A percentile compares a stretch with the other conserved stretches of the same genome.
Evolutionary conservation across 92 coral and sea anemone genomes (phyloP).

Genomic region (Bergia puertoricense): DNA sequence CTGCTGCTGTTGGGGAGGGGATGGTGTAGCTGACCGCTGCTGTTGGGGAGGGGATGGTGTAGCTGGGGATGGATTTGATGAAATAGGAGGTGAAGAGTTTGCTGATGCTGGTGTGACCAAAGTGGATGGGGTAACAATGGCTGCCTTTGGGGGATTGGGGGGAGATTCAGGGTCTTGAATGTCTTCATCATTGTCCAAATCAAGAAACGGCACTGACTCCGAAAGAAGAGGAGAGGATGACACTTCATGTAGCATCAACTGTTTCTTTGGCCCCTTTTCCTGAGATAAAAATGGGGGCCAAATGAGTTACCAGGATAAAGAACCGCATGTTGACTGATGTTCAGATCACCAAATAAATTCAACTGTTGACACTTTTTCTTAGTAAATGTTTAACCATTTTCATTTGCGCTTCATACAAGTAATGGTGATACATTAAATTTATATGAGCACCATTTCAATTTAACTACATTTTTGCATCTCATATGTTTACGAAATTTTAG

Average conservation of each 20-base stretch:
- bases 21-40: neutral
- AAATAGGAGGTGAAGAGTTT: neutral
- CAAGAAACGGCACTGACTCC: neutral
- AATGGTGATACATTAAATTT: neutral
- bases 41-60: constrained; percentile 16
- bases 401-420: neutral
- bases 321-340: neutral
- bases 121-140: constrained; percentile 2
- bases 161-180: neutral
- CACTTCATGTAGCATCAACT: neutral
- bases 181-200: neutral
- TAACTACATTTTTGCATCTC: neutral
- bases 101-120: neutral
- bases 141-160: constrained; percentile 5
- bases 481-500: neutral
- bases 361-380: neutral
- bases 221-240: neutral
- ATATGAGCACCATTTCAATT: constrained; percentile 6
- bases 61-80: neutral
- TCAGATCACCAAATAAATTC: constrained; percentile 7
- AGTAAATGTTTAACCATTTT: neutral
- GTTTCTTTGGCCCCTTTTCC: constrained; percentile 14
- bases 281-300: neutral
- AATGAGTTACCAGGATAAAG: neutral
- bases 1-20: neutral